Percentiles rank a stretch among this genome's conserved stretches.
Evolutionary conservation across 92 coral and sea anemone species (phyloP).

Genomic region (Nematostella vectensis): DNA sequence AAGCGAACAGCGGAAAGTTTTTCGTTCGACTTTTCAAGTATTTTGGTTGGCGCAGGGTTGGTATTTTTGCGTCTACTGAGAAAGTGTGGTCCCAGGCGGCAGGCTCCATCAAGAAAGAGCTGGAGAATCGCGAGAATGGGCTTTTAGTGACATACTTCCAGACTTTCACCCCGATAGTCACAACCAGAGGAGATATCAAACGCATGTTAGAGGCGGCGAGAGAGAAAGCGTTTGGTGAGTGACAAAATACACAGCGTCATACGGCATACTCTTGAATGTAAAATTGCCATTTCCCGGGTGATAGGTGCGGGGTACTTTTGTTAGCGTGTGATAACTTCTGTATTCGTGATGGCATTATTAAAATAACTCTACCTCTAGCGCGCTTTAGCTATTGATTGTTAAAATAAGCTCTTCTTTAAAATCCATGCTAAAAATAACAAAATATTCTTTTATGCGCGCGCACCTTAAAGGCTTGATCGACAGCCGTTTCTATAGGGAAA

Average conservation of each 20-base stretch:
- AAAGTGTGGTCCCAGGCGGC: constrained; percentile 59
- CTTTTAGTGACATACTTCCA: constrained; percentile 10
- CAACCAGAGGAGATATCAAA: not conserved
- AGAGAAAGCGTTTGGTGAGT: not conserved
- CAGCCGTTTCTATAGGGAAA: too few relatives aligned
- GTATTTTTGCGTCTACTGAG: constrained; percentile 58
- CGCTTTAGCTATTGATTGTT: too few relatives aligned
- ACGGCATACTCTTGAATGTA: too few relatives aligned
- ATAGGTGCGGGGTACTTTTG: too few relatives aligned
- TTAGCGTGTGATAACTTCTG: too few relatives aligned
- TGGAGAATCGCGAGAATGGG: constrained; percentile 7
- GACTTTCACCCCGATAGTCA: constrained; percentile 7
- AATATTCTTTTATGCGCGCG: too few relatives aligned
- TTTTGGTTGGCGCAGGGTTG: constrained; percentile 58
- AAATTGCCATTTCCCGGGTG: too few relatives aligned
- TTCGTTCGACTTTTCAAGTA: constrained; percentile 35
- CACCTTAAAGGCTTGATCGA: too few relatives aligned
- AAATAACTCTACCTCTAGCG: too few relatives aligned
- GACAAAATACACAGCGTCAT: not conserved
- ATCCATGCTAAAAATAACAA: too few relatives aligned
- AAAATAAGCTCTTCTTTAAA: too few relatives aligned
- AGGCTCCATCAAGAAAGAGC: constrained; percentile 38
- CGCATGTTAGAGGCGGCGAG: not conserved
- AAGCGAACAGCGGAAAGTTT: constrained; percentile 35
- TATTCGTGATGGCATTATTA: too few relatives aligned